phyloP scores from a whole-genome alignment of 2,113 vertebrate species.

The Ginglymostoma cirratum region DNA sequence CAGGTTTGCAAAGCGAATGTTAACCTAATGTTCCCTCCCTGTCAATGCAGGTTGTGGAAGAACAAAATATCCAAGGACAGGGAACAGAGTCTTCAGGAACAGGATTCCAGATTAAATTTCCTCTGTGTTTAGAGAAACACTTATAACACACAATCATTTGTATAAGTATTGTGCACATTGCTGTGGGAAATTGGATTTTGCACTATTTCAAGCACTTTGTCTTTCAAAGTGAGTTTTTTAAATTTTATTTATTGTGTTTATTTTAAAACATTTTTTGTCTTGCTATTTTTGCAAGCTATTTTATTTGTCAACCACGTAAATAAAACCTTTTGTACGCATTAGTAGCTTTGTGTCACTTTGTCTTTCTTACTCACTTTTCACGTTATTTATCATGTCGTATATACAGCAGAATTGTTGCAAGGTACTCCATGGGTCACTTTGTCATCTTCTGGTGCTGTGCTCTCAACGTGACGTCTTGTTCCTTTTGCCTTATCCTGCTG shows the following conservation, averaged over 20 bases:
- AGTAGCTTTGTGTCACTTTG: background rate
- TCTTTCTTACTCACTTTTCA: background rate
- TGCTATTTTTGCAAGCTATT: background rate
- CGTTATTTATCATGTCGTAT: background rate
- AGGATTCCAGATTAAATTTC: conserved; percentile 70
- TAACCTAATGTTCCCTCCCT: conserved; percentile 31
- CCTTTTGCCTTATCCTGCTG: too few species aligned
- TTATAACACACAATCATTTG: background rate
- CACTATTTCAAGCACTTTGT: background rate
- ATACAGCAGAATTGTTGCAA: background rate
- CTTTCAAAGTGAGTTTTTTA: background rate
- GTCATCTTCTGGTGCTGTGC: background rate
- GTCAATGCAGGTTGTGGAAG: conserved; percentile 68
- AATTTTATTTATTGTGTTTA: conserved; percentile 33
- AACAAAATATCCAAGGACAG: conserved; percentile 54
- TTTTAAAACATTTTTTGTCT: background rate
- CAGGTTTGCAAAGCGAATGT: background rate
- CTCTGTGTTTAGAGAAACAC: conserved; percentile 49
- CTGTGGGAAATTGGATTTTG: background rate
- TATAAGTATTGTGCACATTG: background rate
- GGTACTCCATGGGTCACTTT: background rate
- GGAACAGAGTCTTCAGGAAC: conserved; percentile 48
- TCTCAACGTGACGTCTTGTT: background rate
- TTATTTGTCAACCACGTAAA: background rate
- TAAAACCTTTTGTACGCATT: background rate